These are phyloP conservation scores for Xestia ashworthii DNA, from an alignment of 2,888 invertebrate genomes.

Conservation along the genomic window DNA sequence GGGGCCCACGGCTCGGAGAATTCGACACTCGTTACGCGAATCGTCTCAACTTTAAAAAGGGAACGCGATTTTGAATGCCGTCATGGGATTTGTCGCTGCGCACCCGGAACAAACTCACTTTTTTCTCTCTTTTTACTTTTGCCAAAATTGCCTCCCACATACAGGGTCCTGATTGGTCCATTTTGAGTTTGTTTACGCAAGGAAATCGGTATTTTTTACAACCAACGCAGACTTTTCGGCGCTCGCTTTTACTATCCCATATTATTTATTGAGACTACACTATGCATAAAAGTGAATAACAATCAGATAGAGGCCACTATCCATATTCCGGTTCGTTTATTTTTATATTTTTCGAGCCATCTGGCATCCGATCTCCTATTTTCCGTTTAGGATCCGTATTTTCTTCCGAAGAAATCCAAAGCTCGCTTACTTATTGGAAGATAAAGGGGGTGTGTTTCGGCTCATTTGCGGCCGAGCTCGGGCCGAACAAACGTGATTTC, in stretches of 20 bases:
- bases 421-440: conserved; percentile 86
- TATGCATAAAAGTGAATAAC: conserved; percentile 82
- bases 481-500: conserved; percentile 87
- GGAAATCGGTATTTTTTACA: conserved; percentile 73
- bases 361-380: conserved; percentile 81
- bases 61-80: conserved; percentile 88
- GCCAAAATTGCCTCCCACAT: conserved; percentile 75
- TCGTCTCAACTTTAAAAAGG: conserved; percentile 90
- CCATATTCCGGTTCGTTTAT: conserved; percentile 84
- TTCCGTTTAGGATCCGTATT: conserved; percentile 78
- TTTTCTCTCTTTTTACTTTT: conserved; percentile 76
- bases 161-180: conserved; percentile 56
- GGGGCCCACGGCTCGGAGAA: conserved; percentile 84
- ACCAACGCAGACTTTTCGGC: conserved; percentile 72
- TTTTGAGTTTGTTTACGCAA: conserved; percentile 74
- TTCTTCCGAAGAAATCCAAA: conserved; percentile 79
- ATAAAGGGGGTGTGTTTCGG: conserved; percentile 88
- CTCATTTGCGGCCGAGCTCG: conserved; percentile 86
- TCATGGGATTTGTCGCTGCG: conserved; percentile 83
- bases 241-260: conserved; percentile 75
- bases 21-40: conserved; percentile 90
- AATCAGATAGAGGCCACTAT: conserved; percentile 82
- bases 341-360: conserved; percentile 87
- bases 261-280: conserved; percentile 80
- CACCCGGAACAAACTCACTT: conserved; percentile 79